These are phyloP conservation scores for Penelope pileata DNA, from an alignment of 2,113 vertebrate genomes.

Conservation along the genomic window DNA sequence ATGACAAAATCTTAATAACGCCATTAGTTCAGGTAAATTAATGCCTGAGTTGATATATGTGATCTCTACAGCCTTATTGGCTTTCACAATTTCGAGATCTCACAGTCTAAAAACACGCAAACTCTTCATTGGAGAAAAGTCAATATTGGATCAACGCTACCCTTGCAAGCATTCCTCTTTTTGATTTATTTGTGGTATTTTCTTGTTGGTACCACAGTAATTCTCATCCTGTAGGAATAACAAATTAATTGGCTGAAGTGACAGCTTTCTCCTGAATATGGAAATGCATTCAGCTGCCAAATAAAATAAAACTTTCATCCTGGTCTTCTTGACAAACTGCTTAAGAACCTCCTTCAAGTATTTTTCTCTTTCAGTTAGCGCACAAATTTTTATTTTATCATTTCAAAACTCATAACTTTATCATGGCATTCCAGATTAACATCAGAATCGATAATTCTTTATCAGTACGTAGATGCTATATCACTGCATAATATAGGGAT, in stretches of 20 bases:
- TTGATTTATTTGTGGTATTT: not conserved
- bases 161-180: conserved; percentile 12
- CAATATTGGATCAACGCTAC: not conserved
- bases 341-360: conserved; percentile 36
- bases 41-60: not conserved
- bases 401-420: not conserved
- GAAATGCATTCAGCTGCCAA: conserved; percentile 30
- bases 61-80: not conserved
- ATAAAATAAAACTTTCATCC: conserved; percentile 22
- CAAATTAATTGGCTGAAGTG: conserved; percentile 1
- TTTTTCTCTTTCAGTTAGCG: conserved; percentile 32
- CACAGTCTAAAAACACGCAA: not conserved
- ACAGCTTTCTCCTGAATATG: conserved; percentile 17
- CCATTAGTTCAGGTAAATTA: not conserved
- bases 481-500: not conserved
- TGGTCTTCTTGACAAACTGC: conserved; percentile 6
- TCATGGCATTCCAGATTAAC: conserved; percentile 1
- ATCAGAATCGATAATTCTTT: not conserved
- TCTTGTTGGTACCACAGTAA: not conserved
- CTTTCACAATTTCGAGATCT: not conserved
- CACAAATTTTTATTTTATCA: conserved; percentile 6
- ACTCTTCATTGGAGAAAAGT: not conserved
- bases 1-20: not conserved
- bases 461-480: not conserved
- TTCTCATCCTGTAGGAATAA: not conserved